Base-by-base conservation (phyloP, 2,797 vertebrate species). In the Cetoscarus ocellatus region DNA sequence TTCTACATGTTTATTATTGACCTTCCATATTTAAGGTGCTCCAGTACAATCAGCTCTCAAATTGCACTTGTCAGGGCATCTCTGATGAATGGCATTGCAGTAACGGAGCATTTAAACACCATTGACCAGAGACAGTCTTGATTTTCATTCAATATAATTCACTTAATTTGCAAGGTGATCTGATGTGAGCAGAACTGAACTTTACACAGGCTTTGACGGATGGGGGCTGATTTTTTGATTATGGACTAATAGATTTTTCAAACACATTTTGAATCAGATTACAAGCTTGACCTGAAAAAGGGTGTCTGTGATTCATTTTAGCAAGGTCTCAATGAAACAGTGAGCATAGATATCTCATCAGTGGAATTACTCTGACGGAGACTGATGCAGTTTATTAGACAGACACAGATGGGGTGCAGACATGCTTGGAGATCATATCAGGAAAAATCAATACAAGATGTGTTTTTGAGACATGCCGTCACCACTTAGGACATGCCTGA, bases 401-500 rank as follows among this genome's bases (percentile, higher is more conserved):
- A 66, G 59, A 73, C 63, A 55, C 58, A 73, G 79, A 70, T 56
- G 72, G 75, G 71, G 64, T 73, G 67, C 77, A 77, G 73, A 74
- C 77, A 57, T 68, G 72, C 74, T 70, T 60, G 4, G 40, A 67
- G 35, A 81, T 78, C 63, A 58, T 68, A 80, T 82, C 61, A 63
- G 64, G 67, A 73, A 84, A 90, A 90, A 90, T 91, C 85, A 89
- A 90, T 88, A 77, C 69, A 36, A 77, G 61, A 80, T 72, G 44
- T 42, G 47, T 80, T 75, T 72, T 48, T 76, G 55, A 73, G 81
- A 77, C 68, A 62, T 15, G 39, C 70, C 78, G 80, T 80, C 75
- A 76, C 85, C 70, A 50, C 75, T 74, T 42, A 72, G 70, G 69
- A 73, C 27, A 38, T 27, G 59, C 70, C 71, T 5, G 3, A 54